Evolutionary conservation across 2,888 invertebrate genomes (phyloP).

Genomic region (Eupithecia dodoneata): DNA sequence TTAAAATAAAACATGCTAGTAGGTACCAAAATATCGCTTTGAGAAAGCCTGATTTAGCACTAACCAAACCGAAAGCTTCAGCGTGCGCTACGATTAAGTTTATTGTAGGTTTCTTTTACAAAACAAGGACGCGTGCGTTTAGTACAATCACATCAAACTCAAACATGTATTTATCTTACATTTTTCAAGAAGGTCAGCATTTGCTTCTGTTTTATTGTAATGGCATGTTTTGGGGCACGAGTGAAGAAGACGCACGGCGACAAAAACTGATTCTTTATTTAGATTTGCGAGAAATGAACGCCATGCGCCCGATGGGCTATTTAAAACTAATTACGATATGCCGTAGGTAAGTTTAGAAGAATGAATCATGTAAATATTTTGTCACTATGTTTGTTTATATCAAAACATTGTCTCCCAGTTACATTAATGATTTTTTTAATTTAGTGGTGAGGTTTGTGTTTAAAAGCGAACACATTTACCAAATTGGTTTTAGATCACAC

Average conservation of each 20-base stretch:
- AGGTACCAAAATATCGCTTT: neutral
- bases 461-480: slow-evolving; percentile 9
- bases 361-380: slow-evolving; percentile 48
- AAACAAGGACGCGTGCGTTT: slow-evolving; percentile 19
- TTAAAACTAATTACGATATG: slow-evolving; percentile 55
- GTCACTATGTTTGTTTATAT: slow-evolving; percentile 17
- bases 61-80: neutral
- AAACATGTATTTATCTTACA: slow-evolving; percentile 52
- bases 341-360: slow-evolving; percentile 52
- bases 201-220: slow-evolving; percentile 29
- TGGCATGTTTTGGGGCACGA: slow-evolving; percentile 51
- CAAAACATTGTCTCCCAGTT: slow-evolving; percentile 22
- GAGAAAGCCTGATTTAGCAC: neutral
- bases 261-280: slow-evolving; percentile 67
- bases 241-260: slow-evolving; percentile 53
- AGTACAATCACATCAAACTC: slow-evolving; percentile 33
- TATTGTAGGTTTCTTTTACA: slow-evolving; percentile 11
- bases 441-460: slow-evolving; percentile 5
- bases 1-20: neutral
- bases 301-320: slow-evolving; percentile 50
- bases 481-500: slow-evolving; percentile 21
- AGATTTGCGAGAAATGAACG: slow-evolving; percentile 55
- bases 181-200: slow-evolving; percentile 70
- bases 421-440: slow-evolving; percentile 25
- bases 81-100: neutral